A percentile compares a stretch with the other conserved stretches of the same genome.
Evolutionary conservation across 1,140 invertebrate genomes (phyloP).

Genomic region (Uloborus diversus): DNA sequence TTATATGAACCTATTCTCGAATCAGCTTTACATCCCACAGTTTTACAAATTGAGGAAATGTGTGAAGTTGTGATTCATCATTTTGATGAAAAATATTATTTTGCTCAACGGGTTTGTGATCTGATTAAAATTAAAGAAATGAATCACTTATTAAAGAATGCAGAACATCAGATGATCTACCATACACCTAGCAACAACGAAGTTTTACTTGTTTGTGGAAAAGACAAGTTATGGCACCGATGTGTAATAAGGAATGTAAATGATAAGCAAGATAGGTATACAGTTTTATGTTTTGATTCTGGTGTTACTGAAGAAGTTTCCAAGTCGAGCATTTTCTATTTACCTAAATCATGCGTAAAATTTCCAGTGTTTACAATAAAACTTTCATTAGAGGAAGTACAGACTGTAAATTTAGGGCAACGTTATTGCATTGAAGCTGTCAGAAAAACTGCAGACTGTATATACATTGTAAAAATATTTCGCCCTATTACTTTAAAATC

Average conservation of each 20-base stretch:
- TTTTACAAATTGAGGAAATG: not conserved
- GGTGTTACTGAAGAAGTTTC: not conserved
- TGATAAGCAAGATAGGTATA: not conserved
- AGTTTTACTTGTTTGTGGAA: not conserved
- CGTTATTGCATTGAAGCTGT: not conserved
- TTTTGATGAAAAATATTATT: conserved; percentile 5
- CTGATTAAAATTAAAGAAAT: not conserved
- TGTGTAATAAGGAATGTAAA: not conserved
- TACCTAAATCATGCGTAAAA: not conserved
- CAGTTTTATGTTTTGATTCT: not conserved
- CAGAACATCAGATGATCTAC: not conserved
- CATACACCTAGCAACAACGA: not conserved
- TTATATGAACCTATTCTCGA: not conserved
- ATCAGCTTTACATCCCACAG: not conserved
- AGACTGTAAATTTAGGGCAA: not conserved
- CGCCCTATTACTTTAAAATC: not conserved
- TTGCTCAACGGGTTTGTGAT: not conserved
- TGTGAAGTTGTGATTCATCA: not conserved
- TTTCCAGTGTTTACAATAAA: conserved; percentile 12
- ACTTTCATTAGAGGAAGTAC: not conserved
- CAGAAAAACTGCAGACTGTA: not conserved
- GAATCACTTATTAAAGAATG: not conserved
- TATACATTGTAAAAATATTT: not conserved
- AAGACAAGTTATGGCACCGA: not conserved
- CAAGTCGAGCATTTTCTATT: not conserved